A percentile compares a stretch with the other conserved stretches of the same genome.
Evolutionary conservation across 1,140 invertebrate species (phyloP).

Genomic region (Episyrphus balteatus): DNA sequence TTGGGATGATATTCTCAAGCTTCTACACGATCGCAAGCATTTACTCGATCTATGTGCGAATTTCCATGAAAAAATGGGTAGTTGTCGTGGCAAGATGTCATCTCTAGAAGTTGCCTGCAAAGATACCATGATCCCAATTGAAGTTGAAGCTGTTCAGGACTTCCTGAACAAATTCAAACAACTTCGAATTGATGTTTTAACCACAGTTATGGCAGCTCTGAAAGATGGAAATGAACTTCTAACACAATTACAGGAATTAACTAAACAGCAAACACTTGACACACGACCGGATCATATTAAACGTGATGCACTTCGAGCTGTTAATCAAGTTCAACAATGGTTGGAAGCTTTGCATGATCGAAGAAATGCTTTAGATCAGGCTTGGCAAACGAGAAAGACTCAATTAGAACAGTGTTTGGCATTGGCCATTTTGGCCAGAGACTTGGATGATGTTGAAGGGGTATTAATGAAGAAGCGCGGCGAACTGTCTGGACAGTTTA

Average conservation of each 20-base stretch:
- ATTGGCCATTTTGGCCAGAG: conserved; percentile 58
- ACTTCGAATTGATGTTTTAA: conserved; percentile 55
- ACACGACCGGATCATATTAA: conserved; percentile 61
- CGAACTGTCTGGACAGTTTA: conserved; percentile 22
- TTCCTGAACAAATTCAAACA: conserved; percentile 53
- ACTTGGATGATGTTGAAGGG: conserved; percentile 57
- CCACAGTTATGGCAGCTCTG: conserved; percentile 62
- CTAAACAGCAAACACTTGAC: conserved; percentile 55
- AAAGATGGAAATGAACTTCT: conserved; percentile 68
- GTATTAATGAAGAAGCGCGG: conserved; percentile 38
- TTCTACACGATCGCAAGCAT: conserved; percentile 63
- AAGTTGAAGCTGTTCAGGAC: conserved; percentile 54
- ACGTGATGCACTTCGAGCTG: conserved; percentile 48
- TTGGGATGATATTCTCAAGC: conserved; percentile 77
- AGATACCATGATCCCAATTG: conserved; percentile 50
- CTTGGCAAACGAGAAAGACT: conserved; percentile 56
- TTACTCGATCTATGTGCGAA: conserved; percentile 65
- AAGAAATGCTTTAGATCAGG: conserved; percentile 57
- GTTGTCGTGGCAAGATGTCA: conserved; percentile 59
- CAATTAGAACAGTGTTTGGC: conserved; percentile 70
- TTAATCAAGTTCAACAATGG: conserved; percentile 62
- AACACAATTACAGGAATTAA: conserved; percentile 54
- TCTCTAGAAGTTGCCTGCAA: conserved; percentile 54
- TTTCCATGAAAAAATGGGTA: conserved; percentile 58
- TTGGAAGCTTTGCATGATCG: conserved; percentile 67